Conservation (phyloP, 2,888 invertebrate species). For the Agrotis clavis region DNA sequence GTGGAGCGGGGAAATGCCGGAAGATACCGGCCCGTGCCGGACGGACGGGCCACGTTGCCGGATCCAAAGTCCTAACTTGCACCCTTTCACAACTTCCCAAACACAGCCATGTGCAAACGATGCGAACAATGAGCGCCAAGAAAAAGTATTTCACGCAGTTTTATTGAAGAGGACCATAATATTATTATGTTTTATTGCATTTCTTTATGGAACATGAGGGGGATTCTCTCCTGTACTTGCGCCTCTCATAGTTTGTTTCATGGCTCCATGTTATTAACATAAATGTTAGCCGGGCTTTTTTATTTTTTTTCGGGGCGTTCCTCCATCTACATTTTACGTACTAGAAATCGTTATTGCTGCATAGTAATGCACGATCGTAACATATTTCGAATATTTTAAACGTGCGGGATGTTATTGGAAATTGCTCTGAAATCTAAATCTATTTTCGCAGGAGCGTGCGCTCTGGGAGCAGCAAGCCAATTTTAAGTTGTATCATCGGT, state of each 20-base stretch:
- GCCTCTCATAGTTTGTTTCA: conserved; percentile 61
- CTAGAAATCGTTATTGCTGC: conserved; percentile 45
- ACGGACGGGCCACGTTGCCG: conserved; percentile 75
- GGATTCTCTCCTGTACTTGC: conserved; percentile 26
- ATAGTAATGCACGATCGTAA: conserved; percentile 52
- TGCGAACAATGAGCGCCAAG: conserved; percentile 56
- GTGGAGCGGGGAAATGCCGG: conserved; percentile 79
- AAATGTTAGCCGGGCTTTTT: conserved; percentile 46
- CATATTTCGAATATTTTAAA: conserved; percentile 49
- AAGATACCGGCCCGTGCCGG: conserved; percentile 81
- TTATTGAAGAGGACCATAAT: conserved; percentile 58
- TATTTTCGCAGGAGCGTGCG: conserved; percentile 43
- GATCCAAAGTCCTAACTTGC: conserved; percentile 69
- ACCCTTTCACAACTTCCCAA: conserved; percentile 69
- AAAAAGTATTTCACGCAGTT: conserved; percentile 52
- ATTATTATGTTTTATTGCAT: conserved; percentile 63
- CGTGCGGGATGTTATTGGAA: conserved; percentile 38
- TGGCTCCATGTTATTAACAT: conserved; percentile 60
- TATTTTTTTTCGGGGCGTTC: conserved; percentile 25
- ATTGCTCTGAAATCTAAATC: conserved; percentile 53
- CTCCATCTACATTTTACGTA: conserved; percentile 3
- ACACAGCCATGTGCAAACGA: conserved; percentile 69
- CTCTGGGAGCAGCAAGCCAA: conserved; percentile 56
- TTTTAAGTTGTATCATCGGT: conserved; percentile 50
- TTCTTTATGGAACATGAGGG: conserved; percentile 53